Conservation (phyloP, 2,113 vertebrate species). For the Otus sunia region DNA sequence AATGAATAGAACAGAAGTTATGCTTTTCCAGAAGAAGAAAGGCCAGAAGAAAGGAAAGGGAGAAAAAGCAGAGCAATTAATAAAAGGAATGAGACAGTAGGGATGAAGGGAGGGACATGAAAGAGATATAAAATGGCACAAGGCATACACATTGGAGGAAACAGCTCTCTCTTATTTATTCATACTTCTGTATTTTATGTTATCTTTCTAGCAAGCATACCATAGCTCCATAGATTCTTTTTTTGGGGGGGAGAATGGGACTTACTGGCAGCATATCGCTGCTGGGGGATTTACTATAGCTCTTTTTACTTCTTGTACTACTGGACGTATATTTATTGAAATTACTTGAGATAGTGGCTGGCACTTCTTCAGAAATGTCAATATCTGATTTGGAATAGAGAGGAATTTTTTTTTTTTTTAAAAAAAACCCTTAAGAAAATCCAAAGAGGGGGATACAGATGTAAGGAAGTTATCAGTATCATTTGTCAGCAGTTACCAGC, state of each 20-base stretch:
- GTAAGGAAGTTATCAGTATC: not conserved
- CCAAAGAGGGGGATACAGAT: not conserved
- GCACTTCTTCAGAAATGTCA: not conserved
- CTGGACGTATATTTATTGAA: not conserved
- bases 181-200: not conserved
- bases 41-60: not conserved
- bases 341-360: not conserved
- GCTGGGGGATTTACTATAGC: not conserved
- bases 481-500: not conserved
- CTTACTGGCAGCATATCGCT: not conserved
- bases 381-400: not conserved
- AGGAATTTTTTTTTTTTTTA: not conserved
- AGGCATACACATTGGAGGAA: not conserved
- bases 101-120: conserved; percentile 4
- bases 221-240: not conserved
- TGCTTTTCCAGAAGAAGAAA: not conserved
- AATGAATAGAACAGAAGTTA: not conserved
- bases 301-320: not conserved
- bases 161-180: not conserved
- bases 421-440: not conserved
- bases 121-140: not conserved
- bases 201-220: not conserved
- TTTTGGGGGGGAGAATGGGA: too few species aligned
- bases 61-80: conserved; percentile 14
- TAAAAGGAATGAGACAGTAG: conserved; percentile 25